Conservation (phyloP, 1,140 invertebrate genomes). For the Neomicropteryx cornuta region DNA sequence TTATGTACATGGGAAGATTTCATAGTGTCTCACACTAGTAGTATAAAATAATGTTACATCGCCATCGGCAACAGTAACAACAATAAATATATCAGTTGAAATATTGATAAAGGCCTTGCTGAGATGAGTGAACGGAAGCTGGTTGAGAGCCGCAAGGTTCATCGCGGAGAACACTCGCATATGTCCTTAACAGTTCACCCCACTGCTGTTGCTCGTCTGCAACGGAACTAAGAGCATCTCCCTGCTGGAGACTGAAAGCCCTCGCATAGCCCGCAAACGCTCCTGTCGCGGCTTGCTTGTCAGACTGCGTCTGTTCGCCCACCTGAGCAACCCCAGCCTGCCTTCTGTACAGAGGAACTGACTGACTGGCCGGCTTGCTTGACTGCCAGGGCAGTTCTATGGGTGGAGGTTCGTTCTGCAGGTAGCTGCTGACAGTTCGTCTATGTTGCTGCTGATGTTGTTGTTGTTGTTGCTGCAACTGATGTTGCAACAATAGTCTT, state of each 20-base stretch:
- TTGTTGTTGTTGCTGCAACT: slow-evolving; percentile 16
- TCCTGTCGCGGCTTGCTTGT: slow-evolving; percentile 19
- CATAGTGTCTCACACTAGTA: too few relatives aligned
- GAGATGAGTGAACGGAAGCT: too few relatives aligned
- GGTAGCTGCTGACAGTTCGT: slow-evolving; percentile 6
- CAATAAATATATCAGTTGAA: too few relatives aligned
- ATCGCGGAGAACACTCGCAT: too few relatives aligned
- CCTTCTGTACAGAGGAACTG: slow-evolving; percentile 36
- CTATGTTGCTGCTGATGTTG: slow-evolving; percentile 11
- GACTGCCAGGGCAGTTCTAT: slow-evolving; percentile 12
- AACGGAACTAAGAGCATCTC: too few relatives aligned
- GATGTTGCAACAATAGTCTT: slow-evolving; percentile 8
- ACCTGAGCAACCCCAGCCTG: slow-evolving; percentile 20
- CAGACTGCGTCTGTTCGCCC: slow-evolving; percentile 14
- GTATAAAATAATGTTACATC: too few relatives aligned
- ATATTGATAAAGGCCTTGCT: too few relatives aligned
- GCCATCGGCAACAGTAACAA: too few relatives aligned
- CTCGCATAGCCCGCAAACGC: slow-evolving; percentile 21
- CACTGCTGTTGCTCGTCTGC: too few relatives aligned
- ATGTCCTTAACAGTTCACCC: too few relatives aligned
- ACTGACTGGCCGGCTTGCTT: slow-evolving; percentile 15
- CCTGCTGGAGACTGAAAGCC: slow-evolving; percentile 16
- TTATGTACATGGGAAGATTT: too few relatives aligned
- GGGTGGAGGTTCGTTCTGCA: slow-evolving; percentile 8
- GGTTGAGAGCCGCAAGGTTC: too few relatives aligned